Conservation (phyloP, 2,113 vertebrate species). For the Speoplatyrhinus poulsoni region DNA sequence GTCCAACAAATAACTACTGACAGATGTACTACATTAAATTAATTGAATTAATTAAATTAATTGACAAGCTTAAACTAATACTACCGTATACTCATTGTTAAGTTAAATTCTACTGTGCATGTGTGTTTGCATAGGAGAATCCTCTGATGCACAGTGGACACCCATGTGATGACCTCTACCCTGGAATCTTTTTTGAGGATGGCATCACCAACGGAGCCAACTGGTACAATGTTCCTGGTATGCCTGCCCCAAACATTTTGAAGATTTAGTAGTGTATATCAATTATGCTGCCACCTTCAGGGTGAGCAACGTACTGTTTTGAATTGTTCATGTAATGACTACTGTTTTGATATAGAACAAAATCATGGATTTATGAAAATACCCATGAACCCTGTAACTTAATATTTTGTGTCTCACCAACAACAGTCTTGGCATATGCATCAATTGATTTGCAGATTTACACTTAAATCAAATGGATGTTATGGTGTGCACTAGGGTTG, state of each 20-base stretch:
- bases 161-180: conserved; percentile 85
- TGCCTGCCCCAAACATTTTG: conserved; percentile 16
- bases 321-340: no score
- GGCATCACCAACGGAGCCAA: conserved; percentile 97
- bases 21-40: not conserved
- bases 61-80: conserved; percentile 18
- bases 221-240: conserved; percentile 96
- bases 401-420: no score
- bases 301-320: no score
- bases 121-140: conserved; percentile 83
- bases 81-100: conserved; percentile 30
- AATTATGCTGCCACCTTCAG: no score
- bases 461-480: no score
- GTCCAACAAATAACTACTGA: no score
- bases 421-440: no score
- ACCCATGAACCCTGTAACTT: no score
- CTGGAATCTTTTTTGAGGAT: conserved; percentile 84
- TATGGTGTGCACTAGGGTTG: no score
- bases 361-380: no score
- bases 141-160: conserved; percentile 87
- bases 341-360: no score
- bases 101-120: not conserved
- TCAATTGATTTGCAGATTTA: no score
- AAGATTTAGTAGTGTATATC: not conserved
- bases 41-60: not conserved